Evolutionary conservation across 1,140 invertebrate genomes (phyloP).

Genomic region (Danaus plexippus): DNA sequence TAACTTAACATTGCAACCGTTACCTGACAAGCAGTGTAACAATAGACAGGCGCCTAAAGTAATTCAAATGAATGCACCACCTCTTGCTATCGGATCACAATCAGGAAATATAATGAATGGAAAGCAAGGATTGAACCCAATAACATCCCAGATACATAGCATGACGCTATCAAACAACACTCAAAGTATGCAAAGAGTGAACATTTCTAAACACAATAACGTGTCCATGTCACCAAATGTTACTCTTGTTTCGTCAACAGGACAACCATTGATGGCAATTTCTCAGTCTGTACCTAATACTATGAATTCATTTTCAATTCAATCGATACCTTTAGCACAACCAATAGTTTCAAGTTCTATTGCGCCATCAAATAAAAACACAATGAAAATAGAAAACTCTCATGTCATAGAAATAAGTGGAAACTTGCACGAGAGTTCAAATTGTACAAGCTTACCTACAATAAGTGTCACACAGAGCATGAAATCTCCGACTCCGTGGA

Average conservation of each 20-base stretch:
- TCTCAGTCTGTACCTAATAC: constrained; percentile 62
- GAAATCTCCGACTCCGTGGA: constrained; percentile 65
- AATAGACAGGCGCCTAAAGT: constrained; percentile 60
- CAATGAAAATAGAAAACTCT: constrained; percentile 61
- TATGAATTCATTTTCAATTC: constrained; percentile 51
- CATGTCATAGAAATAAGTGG: constrained; percentile 67
- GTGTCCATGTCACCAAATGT: constrained; percentile 59
- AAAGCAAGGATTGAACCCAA: constrained; percentile 55
- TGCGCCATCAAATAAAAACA: constrained; percentile 53
- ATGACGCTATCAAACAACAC: constrained; percentile 51
- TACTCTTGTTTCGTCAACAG: constrained; percentile 56
- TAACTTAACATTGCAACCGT: constrained; percentile 67
- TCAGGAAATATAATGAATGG: constrained; percentile 42
- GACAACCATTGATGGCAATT: constrained; percentile 63
- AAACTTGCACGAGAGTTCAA: constrained; percentile 56
- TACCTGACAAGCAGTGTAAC: constrained; percentile 59
- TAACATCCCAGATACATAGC: constrained; percentile 62
- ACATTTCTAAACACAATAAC: constrained; percentile 49
- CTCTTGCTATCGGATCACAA: constrained; percentile 44
- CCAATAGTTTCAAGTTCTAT: constrained; percentile 64
- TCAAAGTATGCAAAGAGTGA: constrained; percentile 46
- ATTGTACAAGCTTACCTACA: constrained; percentile 48
- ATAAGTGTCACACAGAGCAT: constrained; percentile 63
- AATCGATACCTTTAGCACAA: constrained; percentile 60
- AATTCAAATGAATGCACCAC: constrained; percentile 53